Evolutionary conservation across 2,113 vertebrate species (phyloP).

Genomic region (Oxygymnocypris stewartii): DNA sequence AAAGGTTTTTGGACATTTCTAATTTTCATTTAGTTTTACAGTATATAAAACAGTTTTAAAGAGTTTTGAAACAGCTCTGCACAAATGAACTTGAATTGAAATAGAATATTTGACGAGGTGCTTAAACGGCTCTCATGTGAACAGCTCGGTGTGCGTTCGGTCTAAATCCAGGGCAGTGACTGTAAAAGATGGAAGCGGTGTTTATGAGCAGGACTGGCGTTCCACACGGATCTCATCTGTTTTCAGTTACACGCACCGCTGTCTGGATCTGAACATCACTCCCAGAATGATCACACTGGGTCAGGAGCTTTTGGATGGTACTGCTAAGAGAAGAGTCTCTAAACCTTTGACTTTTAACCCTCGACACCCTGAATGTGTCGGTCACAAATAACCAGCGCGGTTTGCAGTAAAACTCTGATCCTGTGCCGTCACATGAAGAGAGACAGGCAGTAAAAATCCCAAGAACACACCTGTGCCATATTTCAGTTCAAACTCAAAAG

Average conservation of each 20-base stretch:
- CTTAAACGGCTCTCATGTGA: background rate
- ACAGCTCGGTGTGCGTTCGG: background rate
- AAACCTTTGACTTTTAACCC: conserved; percentile 11
- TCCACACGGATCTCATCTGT: background rate
- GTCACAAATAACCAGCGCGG: background rate
- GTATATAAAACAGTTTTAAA: too few relatives aligned
- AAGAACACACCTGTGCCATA: background rate
- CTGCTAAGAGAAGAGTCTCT: background rate
- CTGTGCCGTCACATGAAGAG: background rate
- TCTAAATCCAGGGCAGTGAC: background rate
- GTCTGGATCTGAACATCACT: background rate
- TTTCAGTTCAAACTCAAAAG: background rate
- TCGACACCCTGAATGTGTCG: background rate
- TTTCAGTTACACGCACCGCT: background rate
- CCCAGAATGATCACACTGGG: background rate
- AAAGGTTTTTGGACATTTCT: too few relatives aligned
- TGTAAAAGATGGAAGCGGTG: background rate
- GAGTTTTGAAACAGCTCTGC: too few relatives aligned
- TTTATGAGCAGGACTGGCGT: background rate
- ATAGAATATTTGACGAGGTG: background rate
- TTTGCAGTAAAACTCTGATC: background rate
- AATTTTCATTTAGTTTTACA: too few relatives aligned
- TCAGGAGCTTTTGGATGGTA: background rate
- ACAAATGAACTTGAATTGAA: too few relatives aligned
- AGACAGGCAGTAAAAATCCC: background rate